Percentiles rank a stretch among this genome's conserved stretches.
Evolutionary conservation across 1,140 invertebrate species (phyloP).

Genomic region (Aphidius gifuensis): DNA sequence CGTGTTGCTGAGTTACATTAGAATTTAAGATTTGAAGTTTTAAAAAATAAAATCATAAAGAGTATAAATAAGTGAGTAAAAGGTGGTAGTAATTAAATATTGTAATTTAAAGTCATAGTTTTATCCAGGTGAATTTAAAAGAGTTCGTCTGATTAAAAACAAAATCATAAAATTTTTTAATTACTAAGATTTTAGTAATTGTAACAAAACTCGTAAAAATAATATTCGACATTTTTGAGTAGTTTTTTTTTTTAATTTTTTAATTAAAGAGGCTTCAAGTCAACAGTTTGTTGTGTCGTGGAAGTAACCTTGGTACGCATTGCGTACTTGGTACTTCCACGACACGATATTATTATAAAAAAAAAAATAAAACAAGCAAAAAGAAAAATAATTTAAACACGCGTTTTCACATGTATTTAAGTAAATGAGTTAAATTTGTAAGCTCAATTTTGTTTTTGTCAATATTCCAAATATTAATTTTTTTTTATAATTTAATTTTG

Average conservation of each 20-base stretch:
- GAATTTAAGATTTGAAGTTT: slow-evolving; percentile 1
- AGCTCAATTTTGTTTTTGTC: slow-evolving; percentile 1
- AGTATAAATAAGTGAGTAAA: not conserved
- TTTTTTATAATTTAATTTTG: too few species aligned
- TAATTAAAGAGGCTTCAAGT: slow-evolving; percentile 7
- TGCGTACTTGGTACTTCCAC: slow-evolving; percentile 23
- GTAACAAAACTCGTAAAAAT: too few species aligned
- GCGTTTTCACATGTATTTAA: too few species aligned
- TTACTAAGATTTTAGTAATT: too few species aligned
- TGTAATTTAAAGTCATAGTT: too few species aligned
- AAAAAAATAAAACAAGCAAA: slow-evolving; percentile 15
- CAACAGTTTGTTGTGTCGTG: slow-evolving; percentile 21
- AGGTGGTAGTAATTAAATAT: too few species aligned
- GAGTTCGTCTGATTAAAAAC: too few species aligned
- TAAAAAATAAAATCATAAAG: slow-evolving; percentile 9
- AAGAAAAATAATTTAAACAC: slow-evolving; percentile 1
- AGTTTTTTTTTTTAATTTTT: too few species aligned
- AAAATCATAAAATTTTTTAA: too few species aligned
- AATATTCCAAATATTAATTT: not conserved
- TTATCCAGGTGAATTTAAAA: too few species aligned
- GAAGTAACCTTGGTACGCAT: slow-evolving; percentile 14
- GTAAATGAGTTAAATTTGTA: slow-evolving; percentile 8
- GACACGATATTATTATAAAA: slow-evolving; percentile 18
- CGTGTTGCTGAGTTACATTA: slow-evolving; percentile 45
- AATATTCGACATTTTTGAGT: too few species aligned